A percentile compares a stretch with the other conserved stretches of the same genome.
phyloP scores from a whole-genome alignment of 2,113 vertebrate species.

The Miniopterus natalensis region DNA sequence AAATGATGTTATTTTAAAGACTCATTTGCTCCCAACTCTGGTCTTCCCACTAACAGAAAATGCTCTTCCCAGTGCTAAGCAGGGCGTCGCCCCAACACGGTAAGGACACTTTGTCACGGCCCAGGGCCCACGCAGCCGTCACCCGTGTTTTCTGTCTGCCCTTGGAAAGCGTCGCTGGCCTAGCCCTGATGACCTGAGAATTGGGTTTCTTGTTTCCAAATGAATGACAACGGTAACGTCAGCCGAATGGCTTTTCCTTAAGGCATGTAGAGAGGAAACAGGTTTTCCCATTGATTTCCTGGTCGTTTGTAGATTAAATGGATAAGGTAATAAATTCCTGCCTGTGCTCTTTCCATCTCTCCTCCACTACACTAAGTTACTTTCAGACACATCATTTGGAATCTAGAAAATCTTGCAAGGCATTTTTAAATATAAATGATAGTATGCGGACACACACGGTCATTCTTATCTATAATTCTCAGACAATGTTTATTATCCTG shows the following conservation, averaged over 20 bases:
- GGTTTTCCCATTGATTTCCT: slow-evolving; percentile 66
- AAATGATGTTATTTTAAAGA: slow-evolving; percentile 7
- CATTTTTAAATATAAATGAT: not conserved
- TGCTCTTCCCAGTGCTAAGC: slow-evolving; percentile 24
- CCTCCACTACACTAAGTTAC: slow-evolving; percentile 5
- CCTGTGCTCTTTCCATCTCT: not conserved
- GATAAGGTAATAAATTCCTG: slow-evolving; percentile 51
- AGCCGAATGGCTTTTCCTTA: slow-evolving; percentile 76
- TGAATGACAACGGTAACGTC: slow-evolving; percentile 29
- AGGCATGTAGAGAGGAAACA: not conserved
- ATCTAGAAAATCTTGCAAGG: not conserved
- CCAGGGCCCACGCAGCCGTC: slow-evolving; percentile 44
- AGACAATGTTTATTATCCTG: not conserved
- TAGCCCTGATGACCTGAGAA: not conserved
- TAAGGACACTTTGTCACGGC: not conserved
- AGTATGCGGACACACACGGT: not conserved
- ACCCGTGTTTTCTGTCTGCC: not conserved
- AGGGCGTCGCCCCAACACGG: not conserved
- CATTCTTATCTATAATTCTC: not conserved
- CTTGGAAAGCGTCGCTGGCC: slow-evolving; percentile 52
- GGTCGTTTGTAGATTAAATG: slow-evolving; percentile 49
- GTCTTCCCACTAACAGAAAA: slow-evolving; percentile 11
- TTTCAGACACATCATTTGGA: slow-evolving; percentile 55
- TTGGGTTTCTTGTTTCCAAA: slow-evolving; percentile 73
- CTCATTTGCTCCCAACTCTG: not conserved